Evolutionary conservation across 2,797 vertebrate species (phyloP), one percentile per base, ranked within the genome.

Genomic region (Myotis vivesi): DNA sequence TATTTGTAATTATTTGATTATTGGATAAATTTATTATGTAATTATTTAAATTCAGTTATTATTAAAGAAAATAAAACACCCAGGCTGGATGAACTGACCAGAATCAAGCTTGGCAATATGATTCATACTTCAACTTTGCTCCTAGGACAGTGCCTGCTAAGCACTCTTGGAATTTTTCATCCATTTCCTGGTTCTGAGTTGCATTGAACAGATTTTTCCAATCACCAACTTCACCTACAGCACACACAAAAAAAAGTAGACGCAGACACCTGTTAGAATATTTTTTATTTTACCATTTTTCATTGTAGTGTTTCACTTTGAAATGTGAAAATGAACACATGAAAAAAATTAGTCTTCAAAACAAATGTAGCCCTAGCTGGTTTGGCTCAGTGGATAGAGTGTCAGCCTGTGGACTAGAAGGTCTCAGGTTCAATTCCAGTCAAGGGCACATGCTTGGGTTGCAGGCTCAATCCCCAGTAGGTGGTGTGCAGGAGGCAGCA

Each of bases 111-210:
- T 89, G 94, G 94, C 98, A 98, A 91, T 98, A 59, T 4, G 59
- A 91, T 0, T 98, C 82, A 96, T 98, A 98, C 93, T 98, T 98
- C 87, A 99, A 25, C 83, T 97, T 98, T 11, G 77, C 91, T 94
- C 98, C 98, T 33, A 98, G 46, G 41, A 94, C 93, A 11, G 97
- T 99, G 95, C 97, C 98, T 72, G 95, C 96, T 94, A 98, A 98
- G 69, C 30, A 57, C 30, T 97, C 86, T 91, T 96, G 95, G 96
- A 99, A 99, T 81, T 85, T 97, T 84, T 98, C 96, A 84, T 99
- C 98, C 99, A 99, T 98, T 97, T 98, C 97, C 80, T 69, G 72
- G 82, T 97, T 98, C 95, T 98, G 98, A 89, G 98, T 97, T 82
- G 98, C 97, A 33, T 73, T 96, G 4, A 99, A 98, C 87, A 98